Evolutionary conservation across 1,140 invertebrate species (phyloP), one percentile per base, ranked within the genome.

Genomic region (Diabrotica undecimpunctata): DNA sequence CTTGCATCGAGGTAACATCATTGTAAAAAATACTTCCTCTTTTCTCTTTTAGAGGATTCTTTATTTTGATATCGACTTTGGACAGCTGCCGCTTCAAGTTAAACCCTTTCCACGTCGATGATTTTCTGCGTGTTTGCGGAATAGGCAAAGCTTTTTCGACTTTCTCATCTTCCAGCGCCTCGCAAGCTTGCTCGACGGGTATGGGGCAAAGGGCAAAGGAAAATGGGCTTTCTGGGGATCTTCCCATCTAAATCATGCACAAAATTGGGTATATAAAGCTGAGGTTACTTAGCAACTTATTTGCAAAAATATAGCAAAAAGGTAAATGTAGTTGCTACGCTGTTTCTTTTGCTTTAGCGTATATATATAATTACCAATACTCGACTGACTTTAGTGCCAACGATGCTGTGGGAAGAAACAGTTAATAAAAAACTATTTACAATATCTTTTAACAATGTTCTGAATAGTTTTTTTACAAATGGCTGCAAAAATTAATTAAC

Each of bases 71-170:
- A 79, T 93, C 91, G 62, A 91, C 90, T 79, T 86, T 90, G 65
- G 87, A 90, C 68, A 92, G 82, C 78, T 91, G 90, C 75, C 90
- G 86, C 79, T 92, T 92, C 52, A 93, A 82, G 61, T 92, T 92
- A 52, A 93, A 82, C 62, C 83, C 85, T 78, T 87, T 89, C 87
- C 87, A 88, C 50, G 86, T 83, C 9, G 83, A 82, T 56, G 86
- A 87, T 73, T 86, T 86, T 50, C 86, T 80, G 66, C 83, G 75
- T 56, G 71, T 70, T 10, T 74, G 72, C 5, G 71, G 73, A 53
- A 70, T 77, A 25, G 63, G 68, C 6, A 72, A 62, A 54, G 67
- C 67, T 66, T 57, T 72, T n/a, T 72, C 74, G 54, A 66, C 67
- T 66, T 57, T 72, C 13, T 72, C 74, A 55, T 75, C 73, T 64